Evolutionary conservation across 2,797 vertebrate genomes (phyloP).

Genomic region (Trachops cirrhosus): DNA sequence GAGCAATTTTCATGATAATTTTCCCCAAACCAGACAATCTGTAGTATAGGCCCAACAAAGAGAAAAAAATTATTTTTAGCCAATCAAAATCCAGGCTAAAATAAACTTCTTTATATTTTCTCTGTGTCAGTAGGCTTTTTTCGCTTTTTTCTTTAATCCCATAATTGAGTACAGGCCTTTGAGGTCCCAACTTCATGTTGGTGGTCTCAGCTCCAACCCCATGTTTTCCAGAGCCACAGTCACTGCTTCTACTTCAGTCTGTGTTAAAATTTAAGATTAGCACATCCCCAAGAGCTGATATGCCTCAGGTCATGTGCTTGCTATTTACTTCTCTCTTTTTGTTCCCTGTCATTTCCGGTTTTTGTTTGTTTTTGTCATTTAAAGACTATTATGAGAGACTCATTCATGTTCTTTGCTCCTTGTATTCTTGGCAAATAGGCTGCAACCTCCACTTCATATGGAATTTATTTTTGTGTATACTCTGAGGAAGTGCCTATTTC

Average conservation of each 20-base stretch:
- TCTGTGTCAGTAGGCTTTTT: neutral
- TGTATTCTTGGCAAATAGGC: neutral
- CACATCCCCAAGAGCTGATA: neutral
- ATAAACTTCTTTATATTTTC: constrained; percentile 32
- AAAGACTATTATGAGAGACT: neutral
- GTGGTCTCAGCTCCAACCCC: neutral
- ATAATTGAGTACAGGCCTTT: neutral
- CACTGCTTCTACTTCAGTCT: neutral
- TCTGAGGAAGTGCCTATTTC: neutral
- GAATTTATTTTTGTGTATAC: neutral
- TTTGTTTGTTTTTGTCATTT: neutral
- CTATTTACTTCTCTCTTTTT: neutral
- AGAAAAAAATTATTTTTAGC: neutral
- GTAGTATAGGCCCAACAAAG: neutral
- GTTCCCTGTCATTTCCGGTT: neutral
- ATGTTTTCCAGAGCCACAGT: neutral
- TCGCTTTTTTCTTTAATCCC: neutral
- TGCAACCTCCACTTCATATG: neutral
- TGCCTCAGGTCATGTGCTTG: neutral
- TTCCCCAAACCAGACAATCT: constrained; percentile 38
- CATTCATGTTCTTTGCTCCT: neutral
- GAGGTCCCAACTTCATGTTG: neutral
- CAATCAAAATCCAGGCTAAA: neutral
- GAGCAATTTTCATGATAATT: constrained; percentile 45
- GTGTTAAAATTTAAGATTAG: neutral